Conservation (phyloP, 2,113 vertebrate genomes). For the Cygnus atratus region DNA sequence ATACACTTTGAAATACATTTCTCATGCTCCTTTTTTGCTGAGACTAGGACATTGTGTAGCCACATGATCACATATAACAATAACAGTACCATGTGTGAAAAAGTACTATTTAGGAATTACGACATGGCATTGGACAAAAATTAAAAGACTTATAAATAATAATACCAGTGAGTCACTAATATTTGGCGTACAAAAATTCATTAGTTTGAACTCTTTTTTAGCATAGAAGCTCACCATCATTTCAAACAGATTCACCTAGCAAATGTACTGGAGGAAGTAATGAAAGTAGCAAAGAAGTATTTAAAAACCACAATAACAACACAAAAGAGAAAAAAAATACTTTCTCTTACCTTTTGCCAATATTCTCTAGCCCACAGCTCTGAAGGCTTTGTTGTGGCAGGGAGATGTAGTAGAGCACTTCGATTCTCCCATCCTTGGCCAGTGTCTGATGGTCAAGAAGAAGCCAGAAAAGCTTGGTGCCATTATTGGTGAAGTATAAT, state of each 20-base stretch:
- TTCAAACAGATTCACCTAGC: background rate
- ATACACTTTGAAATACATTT: background rate
- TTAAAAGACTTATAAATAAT: background rate
- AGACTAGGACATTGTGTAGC: background rate
- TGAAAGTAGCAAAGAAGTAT: background rate
- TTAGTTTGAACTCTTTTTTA: background rate
- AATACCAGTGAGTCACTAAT: background rate
- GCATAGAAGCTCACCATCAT: background rate
- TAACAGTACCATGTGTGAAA: background rate
- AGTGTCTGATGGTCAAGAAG: background rate
- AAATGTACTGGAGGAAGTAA: background rate
- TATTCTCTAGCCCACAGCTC: background rate
- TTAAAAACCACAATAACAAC: background rate
- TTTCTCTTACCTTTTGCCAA: rapidly evolving
- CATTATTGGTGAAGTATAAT: background rate
- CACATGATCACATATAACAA: background rate
- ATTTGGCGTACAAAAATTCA: background rate
- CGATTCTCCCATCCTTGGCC: background rate
- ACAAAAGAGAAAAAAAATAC: background rate
- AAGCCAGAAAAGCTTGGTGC: rapidly evolving
- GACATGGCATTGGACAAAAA: background rate
- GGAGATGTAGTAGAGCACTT: background rate
- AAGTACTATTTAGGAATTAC: background rate
- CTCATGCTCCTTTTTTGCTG: background rate
- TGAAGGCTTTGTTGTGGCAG: background rate